These are phyloP conservation scores for Coluber constrictor DNA, from an alignment of 2,797 vertebrate species.

Conservation along the genomic window DNA sequence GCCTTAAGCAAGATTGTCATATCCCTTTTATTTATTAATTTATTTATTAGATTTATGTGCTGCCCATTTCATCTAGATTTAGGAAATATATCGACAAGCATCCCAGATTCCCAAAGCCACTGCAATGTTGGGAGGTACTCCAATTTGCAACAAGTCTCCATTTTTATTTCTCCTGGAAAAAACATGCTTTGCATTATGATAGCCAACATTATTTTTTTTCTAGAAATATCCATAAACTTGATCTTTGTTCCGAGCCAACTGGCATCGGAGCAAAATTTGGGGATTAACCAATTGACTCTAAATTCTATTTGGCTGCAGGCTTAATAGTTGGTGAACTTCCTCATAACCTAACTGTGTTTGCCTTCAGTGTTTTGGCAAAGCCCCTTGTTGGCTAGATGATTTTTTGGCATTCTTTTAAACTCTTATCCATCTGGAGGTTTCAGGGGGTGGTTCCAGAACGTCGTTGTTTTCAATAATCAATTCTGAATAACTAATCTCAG, in stretches of 20 bases:
- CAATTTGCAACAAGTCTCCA: background rate
- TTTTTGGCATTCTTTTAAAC: slow-evolving; percentile 36
- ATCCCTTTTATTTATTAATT: background rate
- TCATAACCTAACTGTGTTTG: slow-evolving; percentile 61
- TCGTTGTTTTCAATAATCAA: background rate
- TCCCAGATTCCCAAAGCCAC: background rate
- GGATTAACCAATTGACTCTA: slow-evolving; percentile 30
- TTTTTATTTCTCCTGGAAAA: background rate
- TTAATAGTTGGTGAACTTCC: slow-evolving; percentile 55
- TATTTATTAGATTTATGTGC: background rate
- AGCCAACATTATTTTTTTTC: background rate
- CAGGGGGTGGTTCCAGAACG: slow-evolving; percentile 6
- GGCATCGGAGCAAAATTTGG: slow-evolving; percentile 28
- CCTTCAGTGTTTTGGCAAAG: slow-evolving; percentile 43
- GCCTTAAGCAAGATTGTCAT: fast-evolving
- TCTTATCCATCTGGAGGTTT: slow-evolving; percentile 17
- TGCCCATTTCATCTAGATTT: background rate
- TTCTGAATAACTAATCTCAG: background rate
- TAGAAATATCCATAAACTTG: background rate
- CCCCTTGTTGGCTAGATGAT: slow-evolving; percentile 34
- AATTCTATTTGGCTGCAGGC: slow-evolving; percentile 45
- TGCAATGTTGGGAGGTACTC: background rate
- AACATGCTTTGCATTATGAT: fast-evolving
- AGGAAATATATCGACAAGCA: background rate
- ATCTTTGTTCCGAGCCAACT: slow-evolving; percentile 32